Evolutionary conservation across 2,797 vertebrate species (phyloP), one percentile per base, ranked within the genome.

Genomic region (Euthynnus affinis): DNA sequence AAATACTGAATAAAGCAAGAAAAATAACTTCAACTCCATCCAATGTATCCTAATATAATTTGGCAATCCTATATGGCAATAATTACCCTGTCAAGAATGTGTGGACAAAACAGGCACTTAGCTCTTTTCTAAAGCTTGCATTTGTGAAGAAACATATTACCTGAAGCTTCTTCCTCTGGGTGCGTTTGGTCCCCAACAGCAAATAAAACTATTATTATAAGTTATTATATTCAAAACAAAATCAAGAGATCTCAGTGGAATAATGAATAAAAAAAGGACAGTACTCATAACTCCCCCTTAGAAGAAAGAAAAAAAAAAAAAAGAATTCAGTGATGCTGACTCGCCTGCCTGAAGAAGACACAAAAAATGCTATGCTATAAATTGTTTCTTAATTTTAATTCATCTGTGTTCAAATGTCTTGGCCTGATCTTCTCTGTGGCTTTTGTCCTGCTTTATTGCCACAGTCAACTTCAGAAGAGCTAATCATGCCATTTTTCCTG

Each of bases 21-120:
- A 63, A 40, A 17, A 48, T 3, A 20, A 37, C 4, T 2, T 23
- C 12, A 60, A 22, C 27, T 27, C 29, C 37, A 32, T 12, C 40
- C 12, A 2, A 63, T 68, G 52, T 12, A 55, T 61, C 1, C 3
- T 60, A 14, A 1, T 64, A 12, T 63, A 51, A 56, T 56, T 22
- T 10, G 32, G 59, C 44, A 37, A 40, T n/a, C 6, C 46, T 48
- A 17, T 5, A 29, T 4, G 20, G 13, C 17, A 25, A 44, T n/a
- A 34, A 53, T 57, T 22, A 71, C 22, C 22, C 55, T 40, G 59
- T 77, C 46, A 60, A 17, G 76, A 71, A 29, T 32, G 20, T 56
- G 12, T 44, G 58, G 60, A 60, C 57, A 22, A 65, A 78, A 72
- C 81, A 83, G 75, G 69, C 76, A 80, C 77, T 44, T 68, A 13